phyloP scores from a whole-genome alignment of 37 sponge, comb jelly and placozoan genomes.

The Mnemiopsis leidyi region DNA sequence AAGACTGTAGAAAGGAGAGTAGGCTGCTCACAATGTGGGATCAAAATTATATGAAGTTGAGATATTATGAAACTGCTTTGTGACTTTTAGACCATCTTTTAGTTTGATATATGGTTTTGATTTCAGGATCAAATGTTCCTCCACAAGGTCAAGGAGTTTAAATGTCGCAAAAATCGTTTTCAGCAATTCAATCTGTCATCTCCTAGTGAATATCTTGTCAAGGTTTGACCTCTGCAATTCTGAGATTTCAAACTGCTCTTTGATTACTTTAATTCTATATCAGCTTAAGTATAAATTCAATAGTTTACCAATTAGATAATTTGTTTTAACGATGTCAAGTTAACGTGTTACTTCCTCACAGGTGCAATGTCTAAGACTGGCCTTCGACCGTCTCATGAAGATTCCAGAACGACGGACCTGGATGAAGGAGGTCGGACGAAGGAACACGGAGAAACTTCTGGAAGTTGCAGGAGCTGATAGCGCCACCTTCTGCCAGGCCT shows the following conservation, averaged over 20 bases:
- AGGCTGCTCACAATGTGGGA: neutral
- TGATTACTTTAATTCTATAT: too few species aligned
- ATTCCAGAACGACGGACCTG: neutral
- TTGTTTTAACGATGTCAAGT: too few species aligned
- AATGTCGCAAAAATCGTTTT: constrained; percentile 3
- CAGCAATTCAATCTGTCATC: constrained; percentile 5
- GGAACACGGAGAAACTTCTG: constrained; percentile 2
- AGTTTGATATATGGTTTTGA: neutral
- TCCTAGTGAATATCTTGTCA: constrained; percentile 58
- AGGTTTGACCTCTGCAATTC: too few species aligned
- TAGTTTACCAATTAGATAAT: too few species aligned
- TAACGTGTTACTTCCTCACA: neutral
- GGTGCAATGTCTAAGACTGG: constrained; percentile 42
- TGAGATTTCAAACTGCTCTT: too few species aligned
- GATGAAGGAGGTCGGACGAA: constrained; percentile 24
- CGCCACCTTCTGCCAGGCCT: neutral
- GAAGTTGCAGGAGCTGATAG: neutral
- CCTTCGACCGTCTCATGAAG: constrained; percentile 12
- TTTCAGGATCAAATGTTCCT: constrained; percentile 56
- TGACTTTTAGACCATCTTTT: neutral
- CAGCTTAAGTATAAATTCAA: too few species aligned
- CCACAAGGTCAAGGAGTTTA: constrained; percentile 44
- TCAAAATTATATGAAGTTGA: neutral
- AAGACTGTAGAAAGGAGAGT: neutral
- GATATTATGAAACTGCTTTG: neutral